These are phyloP conservation scores for Myotis findleyi DNA, from an alignment of 2,797 vertebrate genomes.

Conservation along the genomic window DNA sequence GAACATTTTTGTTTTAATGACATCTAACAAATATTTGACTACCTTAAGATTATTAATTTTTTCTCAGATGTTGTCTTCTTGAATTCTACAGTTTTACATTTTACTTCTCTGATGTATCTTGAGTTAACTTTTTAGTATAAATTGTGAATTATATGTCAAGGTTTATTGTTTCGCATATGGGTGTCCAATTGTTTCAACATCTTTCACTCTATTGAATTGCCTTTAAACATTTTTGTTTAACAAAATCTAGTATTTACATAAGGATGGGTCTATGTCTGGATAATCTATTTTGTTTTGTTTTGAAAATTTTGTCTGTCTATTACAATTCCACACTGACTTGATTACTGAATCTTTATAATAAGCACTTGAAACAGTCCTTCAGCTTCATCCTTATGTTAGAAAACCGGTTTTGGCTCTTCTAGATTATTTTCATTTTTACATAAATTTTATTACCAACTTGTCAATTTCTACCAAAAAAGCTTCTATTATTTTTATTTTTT, in stretches of 20 bases:
- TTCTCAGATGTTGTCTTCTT: background rate
- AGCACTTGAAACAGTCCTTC: background rate
- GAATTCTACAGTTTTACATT: background rate
- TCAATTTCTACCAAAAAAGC: background rate
- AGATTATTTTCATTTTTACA: background rate
- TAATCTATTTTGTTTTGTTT: background rate
- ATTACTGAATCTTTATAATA: background rate
- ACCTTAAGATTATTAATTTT: background rate
- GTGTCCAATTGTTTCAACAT: background rate
- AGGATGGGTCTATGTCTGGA: background rate
- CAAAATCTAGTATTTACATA: background rate
- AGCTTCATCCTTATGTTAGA: background rate
- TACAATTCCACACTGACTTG: background rate
- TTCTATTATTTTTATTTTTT: background rate
- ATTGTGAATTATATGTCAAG: background rate
- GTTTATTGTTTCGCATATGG: background rate
- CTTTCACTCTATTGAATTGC: background rate
- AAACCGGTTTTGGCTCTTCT: background rate
- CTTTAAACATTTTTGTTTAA: background rate
- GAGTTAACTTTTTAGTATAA: background rate
- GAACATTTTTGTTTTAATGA: background rate
- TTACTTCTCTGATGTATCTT: background rate
- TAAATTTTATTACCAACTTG: background rate
- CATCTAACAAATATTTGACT: background rate
- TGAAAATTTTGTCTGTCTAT: background rate